Base-by-base conservation (phyloP, 2,113 vertebrate genomes). In the Microcebus jonahi region DNA sequence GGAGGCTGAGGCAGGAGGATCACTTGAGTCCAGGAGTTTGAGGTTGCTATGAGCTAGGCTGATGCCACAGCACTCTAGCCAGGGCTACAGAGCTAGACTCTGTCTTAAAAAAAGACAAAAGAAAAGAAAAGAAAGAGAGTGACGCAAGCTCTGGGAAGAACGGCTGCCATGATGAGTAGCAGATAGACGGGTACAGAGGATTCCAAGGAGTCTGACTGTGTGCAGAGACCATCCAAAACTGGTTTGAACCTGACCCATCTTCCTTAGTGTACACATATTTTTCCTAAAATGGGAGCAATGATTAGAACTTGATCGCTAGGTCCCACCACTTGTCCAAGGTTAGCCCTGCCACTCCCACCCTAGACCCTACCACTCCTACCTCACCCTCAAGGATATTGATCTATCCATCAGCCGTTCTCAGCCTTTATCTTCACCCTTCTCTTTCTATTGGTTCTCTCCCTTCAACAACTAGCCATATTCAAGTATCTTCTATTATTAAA, bases 141-240 rank as follows among this genome's bases (percentile, higher is more conserved):
- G 15, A 63, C n/a, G 61, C 42, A 21, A 81, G 53, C 17, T 88
- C 59, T 79, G 9, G 42, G 18, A 84, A 65, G 45, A 59, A 71
- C 10, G 15, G 34, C 27, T 39, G 50, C 42, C 89, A 57, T 17
- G 8, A 45, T 11, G 48, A 73, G 20, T 0, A 8, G n/a, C 36
- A 68, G 27, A 6, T 17, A 17, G 0, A 4, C 0, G 2, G 6
- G 14, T 15, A 20, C 8, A 31, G 25, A 65, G 36, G 57, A 68
- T 34, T 45, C 42, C 9, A 29, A 50, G 29, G 25, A 90, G 6
- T 76, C 85, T 50, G 70, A n/a, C 53, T 39, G 3, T 21, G 29
- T 18, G 36, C 80, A 79, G 67, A 95, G n/a, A 50, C 29, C 25
- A 53, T 13, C 14, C 36, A 1, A n/a, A 68, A 11, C 59, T 27